Base-by-base conservation (phyloP, 2,888 invertebrate species). In the Drepanosiphum platanoidis region DNA sequence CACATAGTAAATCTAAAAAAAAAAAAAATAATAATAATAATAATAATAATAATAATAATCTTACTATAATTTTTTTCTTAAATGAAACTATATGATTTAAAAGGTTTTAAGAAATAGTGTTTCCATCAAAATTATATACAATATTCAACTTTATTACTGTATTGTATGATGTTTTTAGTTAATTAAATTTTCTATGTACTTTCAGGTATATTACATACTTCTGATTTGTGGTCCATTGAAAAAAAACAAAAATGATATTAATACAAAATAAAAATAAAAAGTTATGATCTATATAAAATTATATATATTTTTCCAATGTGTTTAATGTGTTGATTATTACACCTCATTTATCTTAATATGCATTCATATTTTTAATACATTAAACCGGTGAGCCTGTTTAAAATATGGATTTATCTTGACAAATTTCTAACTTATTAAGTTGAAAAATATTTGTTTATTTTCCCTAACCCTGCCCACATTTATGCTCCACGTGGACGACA, bases 1-100 rank as follows among this genome's bases (percentile, higher is more conserved):
- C 84, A 84, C 84, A 84, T 77, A 84, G 42, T 72, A 81, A 70
- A 32, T 72, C 64, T 83, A 83, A 74, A 83, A 83, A 71, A 32
- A 72, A 82, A 42, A 64, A 74, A 18, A 78, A 39, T 34, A 58
- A 75, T 36, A 61, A 61, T 34, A 66, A 42, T 42, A 58, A 58
- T 22, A 77, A 79, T 46, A 58, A 80, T 70, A 58, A 81, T 71
- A 58, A 81, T 71, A 71, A 81, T 82, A 61, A 61, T 32, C 81
- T 72, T 82, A 82, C 22, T 77, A 58, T 39, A 84, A 68, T 68
- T 77, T 27, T 30, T 42, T 77, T 84, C 84, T 70, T 84, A 84
- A 83, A 77, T 77, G 77, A 84, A 75, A 84, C 68, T 84, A 84
- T 74, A 72, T 34, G 30, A 77, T 52, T 77, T 74, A 52, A 77